Conservation (phyloP, 1,140 invertebrate genomes). For the Phymorhynchus buccinoides region DNA sequence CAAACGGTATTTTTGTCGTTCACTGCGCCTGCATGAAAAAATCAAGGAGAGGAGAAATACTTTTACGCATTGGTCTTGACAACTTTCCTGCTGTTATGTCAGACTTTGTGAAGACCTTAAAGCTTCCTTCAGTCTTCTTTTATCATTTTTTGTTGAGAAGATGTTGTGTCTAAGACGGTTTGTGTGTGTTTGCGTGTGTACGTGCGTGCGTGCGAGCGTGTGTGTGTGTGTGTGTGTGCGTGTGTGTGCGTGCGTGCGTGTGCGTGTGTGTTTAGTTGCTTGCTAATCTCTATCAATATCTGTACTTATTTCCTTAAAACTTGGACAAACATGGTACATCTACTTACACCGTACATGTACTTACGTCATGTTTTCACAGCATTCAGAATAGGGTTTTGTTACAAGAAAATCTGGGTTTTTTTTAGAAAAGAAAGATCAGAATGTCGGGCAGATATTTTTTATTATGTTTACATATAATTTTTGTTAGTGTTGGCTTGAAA, state of each 20-base stretch:
- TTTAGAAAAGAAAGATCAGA: no score
- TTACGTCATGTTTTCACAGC: no score
- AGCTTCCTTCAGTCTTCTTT: not conserved
- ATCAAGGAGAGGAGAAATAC: not conserved
- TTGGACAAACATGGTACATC: no score
- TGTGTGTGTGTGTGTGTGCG: constrained; percentile 16
- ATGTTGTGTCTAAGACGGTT: not conserved
- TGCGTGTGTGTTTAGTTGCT: not conserved
- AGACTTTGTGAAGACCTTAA: not conserved
- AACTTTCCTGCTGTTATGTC: not conserved
- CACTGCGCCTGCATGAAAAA: not conserved
- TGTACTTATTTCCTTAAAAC: no score
- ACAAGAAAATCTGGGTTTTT: no score
- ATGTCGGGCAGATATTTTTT: no score
- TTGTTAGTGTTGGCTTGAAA: no score
- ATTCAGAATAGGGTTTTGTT: no score
- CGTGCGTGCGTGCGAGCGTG: not conserved
- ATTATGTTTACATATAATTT: no score
- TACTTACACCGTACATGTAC: no score
- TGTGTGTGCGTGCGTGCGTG: not conserved
- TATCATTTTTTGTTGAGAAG: not conserved
- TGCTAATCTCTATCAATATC: no score
- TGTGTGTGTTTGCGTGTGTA: not conserved
- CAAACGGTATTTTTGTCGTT: not conserved
- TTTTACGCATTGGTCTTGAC: not conserved